phyloP scores from a whole-genome alignment of 2,888 invertebrate species.

The Meganola albula region DNA sequence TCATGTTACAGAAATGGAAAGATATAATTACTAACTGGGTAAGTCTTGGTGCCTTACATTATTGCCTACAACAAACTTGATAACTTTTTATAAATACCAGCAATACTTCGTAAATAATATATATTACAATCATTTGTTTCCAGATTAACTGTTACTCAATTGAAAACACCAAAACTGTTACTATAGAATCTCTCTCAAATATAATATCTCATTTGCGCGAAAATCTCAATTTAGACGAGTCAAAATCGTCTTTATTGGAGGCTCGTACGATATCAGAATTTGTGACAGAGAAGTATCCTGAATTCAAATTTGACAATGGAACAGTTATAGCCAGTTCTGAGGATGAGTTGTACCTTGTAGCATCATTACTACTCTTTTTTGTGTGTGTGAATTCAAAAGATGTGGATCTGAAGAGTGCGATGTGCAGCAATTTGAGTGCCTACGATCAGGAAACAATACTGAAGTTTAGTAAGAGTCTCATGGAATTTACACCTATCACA shows the following conservation, averaged over 20 bases:
- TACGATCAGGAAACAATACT: constrained; percentile 75
- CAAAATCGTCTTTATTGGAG: constrained; percentile 58
- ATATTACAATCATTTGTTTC: no score
- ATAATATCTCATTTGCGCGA: constrained; percentile 60
- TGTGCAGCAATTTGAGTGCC: constrained; percentile 71
- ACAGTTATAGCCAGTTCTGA: constrained; percentile 40
- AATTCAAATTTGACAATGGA: constrained; percentile 61
- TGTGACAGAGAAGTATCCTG: constrained; percentile 68
- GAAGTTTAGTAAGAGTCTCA: constrained; percentile 70
- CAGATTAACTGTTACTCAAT: constrained; percentile 72
- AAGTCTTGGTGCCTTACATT: no score
- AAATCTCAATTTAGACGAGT: constrained; percentile 59
- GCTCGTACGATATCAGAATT: constrained; percentile 60
- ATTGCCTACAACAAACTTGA: no score
- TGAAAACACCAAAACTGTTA: constrained; percentile 40
- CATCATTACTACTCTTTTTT: constrained; percentile 73
- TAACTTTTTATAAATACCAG: no score
- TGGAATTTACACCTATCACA: constrained; percentile 62
- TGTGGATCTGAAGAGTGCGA: constrained; percentile 70
- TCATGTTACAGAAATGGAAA: constrained; percentile 67
- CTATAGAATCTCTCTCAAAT: constrained; percentile 44
- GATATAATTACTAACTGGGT: constrained; percentile 66
- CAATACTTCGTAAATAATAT: no score
- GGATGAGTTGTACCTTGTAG: constrained; percentile 56
- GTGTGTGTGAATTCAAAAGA: constrained; percentile 74